phyloP scores from a whole-genome alignment of 92 coral and sea anemone genomes.

The Pocillopora meandrina region DNA sequence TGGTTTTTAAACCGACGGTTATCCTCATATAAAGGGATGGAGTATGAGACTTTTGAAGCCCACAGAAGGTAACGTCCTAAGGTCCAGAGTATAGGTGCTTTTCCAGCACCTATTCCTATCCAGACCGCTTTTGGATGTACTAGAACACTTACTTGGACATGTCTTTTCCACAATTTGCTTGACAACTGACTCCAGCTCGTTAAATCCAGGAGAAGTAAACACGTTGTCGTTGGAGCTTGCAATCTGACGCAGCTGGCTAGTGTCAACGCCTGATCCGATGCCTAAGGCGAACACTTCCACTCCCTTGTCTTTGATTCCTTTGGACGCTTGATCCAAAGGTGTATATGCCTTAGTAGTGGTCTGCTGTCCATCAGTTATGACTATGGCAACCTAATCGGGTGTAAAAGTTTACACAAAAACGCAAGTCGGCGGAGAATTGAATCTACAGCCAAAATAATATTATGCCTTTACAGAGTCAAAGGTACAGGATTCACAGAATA shows the following conservation, averaged over 20 bases:
- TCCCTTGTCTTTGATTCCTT: constrained; percentile 51
- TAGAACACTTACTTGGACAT: constrained; percentile 34
- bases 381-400: constrained; percentile 14
- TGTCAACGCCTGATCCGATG: constrained; percentile 48
- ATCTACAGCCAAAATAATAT: background rate
- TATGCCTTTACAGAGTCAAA: too few relatives aligned
- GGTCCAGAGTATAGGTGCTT: too few relatives aligned
- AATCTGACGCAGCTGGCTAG: constrained; percentile 38
- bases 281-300: constrained; percentile 39
- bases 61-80: too few relatives aligned
- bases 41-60: too few relatives aligned
- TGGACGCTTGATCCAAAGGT: background rate
- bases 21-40: too few relatives aligned
- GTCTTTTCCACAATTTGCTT: constrained; percentile 35
- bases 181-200: constrained; percentile 10
- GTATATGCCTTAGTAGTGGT: constrained; percentile 39
- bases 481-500: too few relatives aligned
- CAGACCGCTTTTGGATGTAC: background rate
- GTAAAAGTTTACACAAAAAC: too few relatives aligned
- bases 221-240: constrained; percentile 47
- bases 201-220: constrained; percentile 16
- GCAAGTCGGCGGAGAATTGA: too few relatives aligned
- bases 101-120: too few relatives aligned
- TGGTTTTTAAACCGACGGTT: too few relatives aligned
- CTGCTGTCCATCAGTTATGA: constrained; percentile 63